These are phyloP conservation scores for Porites cylindrica DNA, from an alignment of 92 coral and sea anemone genomes.

Conservation along the genomic window DNA sequence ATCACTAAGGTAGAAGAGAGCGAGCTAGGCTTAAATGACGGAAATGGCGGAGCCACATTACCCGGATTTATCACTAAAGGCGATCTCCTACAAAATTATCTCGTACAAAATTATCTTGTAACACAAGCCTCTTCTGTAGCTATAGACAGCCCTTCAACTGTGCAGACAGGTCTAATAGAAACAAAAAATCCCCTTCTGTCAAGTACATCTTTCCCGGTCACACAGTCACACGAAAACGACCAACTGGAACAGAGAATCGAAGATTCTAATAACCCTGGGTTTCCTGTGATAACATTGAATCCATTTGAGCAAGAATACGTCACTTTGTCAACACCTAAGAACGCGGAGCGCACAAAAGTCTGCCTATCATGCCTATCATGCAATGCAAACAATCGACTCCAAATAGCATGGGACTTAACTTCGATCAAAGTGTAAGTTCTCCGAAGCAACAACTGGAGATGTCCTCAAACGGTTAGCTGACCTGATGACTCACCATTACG, in stretches of 20 bases:
- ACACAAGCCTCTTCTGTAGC: neutral
- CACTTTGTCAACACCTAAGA: conserved; percentile 11
- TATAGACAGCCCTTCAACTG: neutral
- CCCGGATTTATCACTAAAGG: conserved; percentile 6
- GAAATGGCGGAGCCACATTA: neutral
- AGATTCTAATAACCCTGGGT: neutral
- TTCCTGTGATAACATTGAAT: neutral
- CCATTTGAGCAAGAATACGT: neutral
- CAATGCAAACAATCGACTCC: neutral
- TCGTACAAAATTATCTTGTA: neutral
- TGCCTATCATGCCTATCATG: neutral
- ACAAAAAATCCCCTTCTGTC: neutral
- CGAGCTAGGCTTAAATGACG: neutral
- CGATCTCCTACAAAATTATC: conserved; percentile 8
- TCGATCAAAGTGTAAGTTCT: neutral
- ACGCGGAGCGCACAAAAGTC: neutral
- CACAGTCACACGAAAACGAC: neutral
- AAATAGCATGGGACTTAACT: neutral
- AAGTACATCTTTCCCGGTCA: no score
- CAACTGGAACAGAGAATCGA: neutral
- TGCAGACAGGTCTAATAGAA: neutral
- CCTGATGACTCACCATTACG: conserved; percentile 34
- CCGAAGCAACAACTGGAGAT: neutral
- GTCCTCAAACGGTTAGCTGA: conserved; percentile 48
- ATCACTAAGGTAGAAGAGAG: neutral